Conservation (phyloP, 2,888 invertebrate genomes). For the Apamea monoglypha region DNA sequence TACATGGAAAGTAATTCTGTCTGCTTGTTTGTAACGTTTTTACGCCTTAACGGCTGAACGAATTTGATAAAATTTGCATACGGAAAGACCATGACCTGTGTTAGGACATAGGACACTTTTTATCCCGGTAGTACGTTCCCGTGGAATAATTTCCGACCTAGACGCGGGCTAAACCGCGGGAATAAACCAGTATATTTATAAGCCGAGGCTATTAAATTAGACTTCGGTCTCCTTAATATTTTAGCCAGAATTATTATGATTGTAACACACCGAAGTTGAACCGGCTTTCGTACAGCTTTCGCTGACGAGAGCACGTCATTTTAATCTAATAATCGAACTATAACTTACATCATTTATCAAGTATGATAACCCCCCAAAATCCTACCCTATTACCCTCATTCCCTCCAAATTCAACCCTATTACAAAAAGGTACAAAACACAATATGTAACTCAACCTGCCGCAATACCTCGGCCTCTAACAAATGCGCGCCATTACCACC, state of each 20-base stretch:
- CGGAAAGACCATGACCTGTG: not conserved
- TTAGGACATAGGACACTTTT: not conserved
- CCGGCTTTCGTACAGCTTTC: not conserved
- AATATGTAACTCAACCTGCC: slow-evolving; percentile 37
- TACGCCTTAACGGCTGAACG: not conserved
- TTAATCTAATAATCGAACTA: not conserved
- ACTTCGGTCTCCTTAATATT: not conserved
- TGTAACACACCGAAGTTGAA: not conserved
- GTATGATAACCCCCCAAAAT: not conserved
- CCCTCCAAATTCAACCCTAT: slow-evolving; percentile 23
- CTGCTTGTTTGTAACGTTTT: not conserved
- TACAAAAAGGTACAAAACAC: slow-evolving; percentile 41
- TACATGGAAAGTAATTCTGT: not conserved
- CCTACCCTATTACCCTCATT: not conserved
- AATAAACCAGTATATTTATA: not conserved
- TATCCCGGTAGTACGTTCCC: not conserved
- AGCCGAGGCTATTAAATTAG: not conserved
- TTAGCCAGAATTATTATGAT: not conserved
- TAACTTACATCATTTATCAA: not conserved
- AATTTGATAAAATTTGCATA: too few species aligned
- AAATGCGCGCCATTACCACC: slow-evolving; percentile 47
- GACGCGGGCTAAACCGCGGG: too few species aligned
- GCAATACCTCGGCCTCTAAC: slow-evolving; percentile 43
- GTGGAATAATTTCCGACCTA: not conserved
- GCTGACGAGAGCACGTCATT: not conserved